phyloP scores from a whole-genome alignment of 2,797 vertebrate genomes.

The Sphaeramia orbicularis region DNA sequence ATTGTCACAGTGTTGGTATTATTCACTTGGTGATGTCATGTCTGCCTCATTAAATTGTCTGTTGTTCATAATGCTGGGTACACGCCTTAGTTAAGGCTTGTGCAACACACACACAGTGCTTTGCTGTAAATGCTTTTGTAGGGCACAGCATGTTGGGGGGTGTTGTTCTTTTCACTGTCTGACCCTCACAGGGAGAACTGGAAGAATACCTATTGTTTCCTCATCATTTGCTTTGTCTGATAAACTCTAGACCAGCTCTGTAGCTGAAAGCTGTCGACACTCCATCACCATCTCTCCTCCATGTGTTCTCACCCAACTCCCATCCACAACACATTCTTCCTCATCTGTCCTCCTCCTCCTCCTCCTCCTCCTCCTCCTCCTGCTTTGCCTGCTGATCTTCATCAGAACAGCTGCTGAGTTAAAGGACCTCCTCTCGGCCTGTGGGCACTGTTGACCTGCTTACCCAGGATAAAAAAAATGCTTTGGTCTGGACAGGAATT shows the following conservation, averaged over 20 bases:
- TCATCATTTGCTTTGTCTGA: conserved; percentile 73
- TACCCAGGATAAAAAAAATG: conserved; percentile 48
- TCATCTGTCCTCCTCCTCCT: conserved; percentile 20
- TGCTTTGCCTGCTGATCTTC: conserved; percentile 35
- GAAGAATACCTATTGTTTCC: conserved; percentile 78
- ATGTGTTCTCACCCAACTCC: conserved; percentile 16
- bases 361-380: conserved; percentile 22
- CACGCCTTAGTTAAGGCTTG: conserved; percentile 58
- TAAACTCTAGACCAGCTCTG: conserved; percentile 62
- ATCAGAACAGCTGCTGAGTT: conserved; percentile 48
- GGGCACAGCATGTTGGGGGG: conserved; percentile 59
- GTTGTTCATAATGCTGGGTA: conserved; percentile 61
- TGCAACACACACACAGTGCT: conserved; percentile 52
- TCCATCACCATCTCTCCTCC: conserved; percentile 29
- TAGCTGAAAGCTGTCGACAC: conserved; percentile 45
- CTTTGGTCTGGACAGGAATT: conserved; percentile 54
- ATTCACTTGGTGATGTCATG: conserved; percentile 73
- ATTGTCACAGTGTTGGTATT: conserved; percentile 71
- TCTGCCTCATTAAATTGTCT: conserved; percentile 67
- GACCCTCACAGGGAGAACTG: conserved; percentile 68
- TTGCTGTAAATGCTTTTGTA: conserved; percentile 68
- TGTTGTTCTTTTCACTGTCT: conserved; percentile 66
- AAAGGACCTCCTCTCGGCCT: conserved; percentile 55
- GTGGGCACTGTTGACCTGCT: conserved; percentile 57
- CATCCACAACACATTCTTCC: conserved; percentile 5